These are phyloP conservation scores for Adelosebastes latens DNA, from an alignment of 2,797 vertebrate genomes.

Conservation along the genomic window DNA sequence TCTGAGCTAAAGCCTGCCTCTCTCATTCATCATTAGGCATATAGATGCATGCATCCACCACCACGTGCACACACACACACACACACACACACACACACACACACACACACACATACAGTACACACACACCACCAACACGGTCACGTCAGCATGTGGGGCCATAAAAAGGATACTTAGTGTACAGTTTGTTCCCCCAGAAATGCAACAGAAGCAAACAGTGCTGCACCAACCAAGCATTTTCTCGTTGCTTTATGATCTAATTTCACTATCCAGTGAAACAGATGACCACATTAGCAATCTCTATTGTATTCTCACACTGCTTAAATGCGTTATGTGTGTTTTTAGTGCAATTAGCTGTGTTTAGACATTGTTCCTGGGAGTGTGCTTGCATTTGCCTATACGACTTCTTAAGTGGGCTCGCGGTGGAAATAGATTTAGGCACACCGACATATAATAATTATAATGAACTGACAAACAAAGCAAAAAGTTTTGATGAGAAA, in stretches of 20 bases:
- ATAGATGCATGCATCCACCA: constrained; percentile 12
- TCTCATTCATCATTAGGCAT: constrained; percentile 57
- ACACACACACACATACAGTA: constrained; percentile 1
- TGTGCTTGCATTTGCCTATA: constrained; percentile 56
- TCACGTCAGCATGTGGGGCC: constrained; percentile 60
- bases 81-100: background rate
- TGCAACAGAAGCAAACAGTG: constrained; percentile 74
- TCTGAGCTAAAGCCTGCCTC: constrained; percentile 43
- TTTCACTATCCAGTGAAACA: constrained; percentile 78
- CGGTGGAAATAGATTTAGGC: constrained; percentile 46
- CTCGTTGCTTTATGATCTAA: constrained; percentile 76
- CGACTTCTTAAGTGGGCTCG: constrained; percentile 47
- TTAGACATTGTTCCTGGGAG: constrained; percentile 64
- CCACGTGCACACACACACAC: background rate
- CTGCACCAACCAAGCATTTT: constrained; percentile 72
- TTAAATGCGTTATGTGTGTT: constrained; percentile 57
- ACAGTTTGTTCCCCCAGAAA: constrained; percentile 64
- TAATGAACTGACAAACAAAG: constrained; percentile 46
- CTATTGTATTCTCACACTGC: constrained; percentile 55
- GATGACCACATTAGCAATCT: constrained; percentile 77
- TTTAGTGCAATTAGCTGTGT: constrained; percentile 61
- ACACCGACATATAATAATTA: constrained; percentile 56
- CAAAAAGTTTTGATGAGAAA: constrained; percentile 46
- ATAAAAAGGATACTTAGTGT: constrained; percentile 67
- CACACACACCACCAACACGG: background rate